Evolutionary conservation across 2,888 invertebrate species (phyloP), one percentile per base, ranked within the genome.

Genomic region (Euproctis similis): DNA sequence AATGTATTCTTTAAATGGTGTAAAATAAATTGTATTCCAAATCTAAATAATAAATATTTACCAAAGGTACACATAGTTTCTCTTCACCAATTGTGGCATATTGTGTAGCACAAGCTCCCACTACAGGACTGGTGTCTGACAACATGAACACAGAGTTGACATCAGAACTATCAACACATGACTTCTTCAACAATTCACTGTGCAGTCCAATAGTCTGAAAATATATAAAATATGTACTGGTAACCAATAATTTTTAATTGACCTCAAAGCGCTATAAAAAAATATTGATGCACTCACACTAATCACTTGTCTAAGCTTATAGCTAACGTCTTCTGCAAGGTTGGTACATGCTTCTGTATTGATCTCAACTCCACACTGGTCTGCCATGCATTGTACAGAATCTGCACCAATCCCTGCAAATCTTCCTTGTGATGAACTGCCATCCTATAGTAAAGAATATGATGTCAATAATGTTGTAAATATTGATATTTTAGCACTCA

Each of bases 251-350:
- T n/a, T n/a, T n/a, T n/a, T n/a, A n/a, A n/a, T n/a, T n/a, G n/a
- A n/a, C n/a, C n/a, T n/a, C n/a, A n/a, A n/a, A n/a, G n/a, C 16
- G 7, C 16, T 5, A 16, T 5, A 16, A 16, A 16, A 7, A 16
- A n/a, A n/a, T n/a, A n/a, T n/a, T n/a, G n/a, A n/a, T n/a, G n/a
- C 4, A 66, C 77, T 67, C 48, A 86, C 86, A 66, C 70, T 73
- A 28, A 86, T 81, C 24, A 77, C 66, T 45, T 86, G 86, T 8
- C 85, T 61, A 1, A 86, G 55, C 47, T 85, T 86, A 37, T 85
- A 86, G 39, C 82, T 85, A 37, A 84, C 68, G 68, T 86, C 86
- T 41, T 86, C 86, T 18, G 86, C 86, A 5, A 86, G 61, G 32
- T 75, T 74, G 0, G 72, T 57, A 8, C 75, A 74, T 1, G 82